Base-by-base conservation (phyloP, 2,113 vertebrate genomes). In the Circaetus cinerascens region DNA sequence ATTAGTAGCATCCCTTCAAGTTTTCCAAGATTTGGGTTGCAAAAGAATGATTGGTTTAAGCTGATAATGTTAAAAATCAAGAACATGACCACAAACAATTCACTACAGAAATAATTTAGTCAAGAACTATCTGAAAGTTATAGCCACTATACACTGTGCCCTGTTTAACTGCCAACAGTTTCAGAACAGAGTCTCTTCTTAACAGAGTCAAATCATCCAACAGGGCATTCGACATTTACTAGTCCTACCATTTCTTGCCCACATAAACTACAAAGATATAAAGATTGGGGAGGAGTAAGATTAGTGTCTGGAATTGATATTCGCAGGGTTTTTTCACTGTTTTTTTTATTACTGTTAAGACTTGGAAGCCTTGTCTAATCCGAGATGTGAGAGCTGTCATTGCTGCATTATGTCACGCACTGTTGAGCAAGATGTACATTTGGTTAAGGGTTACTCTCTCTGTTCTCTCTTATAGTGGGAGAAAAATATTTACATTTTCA, bases 401-500 rank as follows among this genome's bases (percentile, higher is more conserved):
- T 82, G 22, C 51, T 68, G n/a, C 46, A 62, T 32, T 71, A 82
- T 3, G 6, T 56, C 71, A 82, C 0, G 2, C 5, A 63, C 29
- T 21, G 23, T 83, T 72, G 29, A 92, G 75, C 51, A 93, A 91
- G 81, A 87, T 0, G 0, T 10, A 55, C 17, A 46, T 57, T 74
- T 45, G 60, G 27, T 77, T 77, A 59, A 62, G 32, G 13, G 73
- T 82, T 90, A 78, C 15, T 81, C 16, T 51, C 19, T 80, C 84
- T 81, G 19, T 18, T 63, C 22, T 92, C 32, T 85, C 43, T 64
- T 78, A 63, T 1, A 55, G 29, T 4, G 18, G 25, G 17, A 86
- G 36, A 88, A 93, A 92, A 91, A 86, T 67, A 90, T 78, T 88
- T 79, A 83, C 48, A 30, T 88, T 93, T 88, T 93, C 18, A 68